Conservation (phyloP, 2,113 vertebrate genomes). For the Suricata suricatta region DNA sequence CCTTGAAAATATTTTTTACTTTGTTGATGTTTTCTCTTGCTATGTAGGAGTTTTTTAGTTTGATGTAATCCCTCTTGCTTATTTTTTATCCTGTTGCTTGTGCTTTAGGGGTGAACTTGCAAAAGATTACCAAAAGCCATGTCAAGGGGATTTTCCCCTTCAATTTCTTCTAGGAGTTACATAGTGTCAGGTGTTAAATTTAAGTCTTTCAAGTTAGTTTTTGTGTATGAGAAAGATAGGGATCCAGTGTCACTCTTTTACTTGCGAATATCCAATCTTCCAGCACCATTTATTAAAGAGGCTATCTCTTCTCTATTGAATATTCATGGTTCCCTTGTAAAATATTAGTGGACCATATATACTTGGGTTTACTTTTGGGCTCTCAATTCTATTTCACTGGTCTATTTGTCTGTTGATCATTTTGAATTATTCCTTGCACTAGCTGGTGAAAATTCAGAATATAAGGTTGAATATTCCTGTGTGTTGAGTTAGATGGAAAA, state of each 20-base stretch:
- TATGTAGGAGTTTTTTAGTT: background rate
- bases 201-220: background rate
- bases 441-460: conserved; percentile 12
- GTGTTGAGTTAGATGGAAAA: background rate
- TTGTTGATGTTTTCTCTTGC: background rate
- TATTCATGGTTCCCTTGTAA: background rate
- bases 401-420: background rate
- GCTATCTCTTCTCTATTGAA: background rate
- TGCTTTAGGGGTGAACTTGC: background rate
- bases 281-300: background rate
- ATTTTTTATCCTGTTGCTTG: background rate
- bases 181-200: background rate
- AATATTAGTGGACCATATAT: background rate
- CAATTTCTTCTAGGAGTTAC: background rate
- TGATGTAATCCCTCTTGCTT: background rate
- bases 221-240: background rate
- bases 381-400: background rate
- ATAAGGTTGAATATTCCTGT: background rate
- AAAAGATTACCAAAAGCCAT: background rate
- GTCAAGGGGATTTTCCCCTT: background rate
- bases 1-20: background rate
- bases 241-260: background rate
- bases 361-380: background rate
- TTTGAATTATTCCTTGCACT: background rate
- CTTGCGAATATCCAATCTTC: background rate